Evolutionary conservation across 1,140 invertebrate genomes (phyloP).

Genomic region (Vanessa tameamea): DNA sequence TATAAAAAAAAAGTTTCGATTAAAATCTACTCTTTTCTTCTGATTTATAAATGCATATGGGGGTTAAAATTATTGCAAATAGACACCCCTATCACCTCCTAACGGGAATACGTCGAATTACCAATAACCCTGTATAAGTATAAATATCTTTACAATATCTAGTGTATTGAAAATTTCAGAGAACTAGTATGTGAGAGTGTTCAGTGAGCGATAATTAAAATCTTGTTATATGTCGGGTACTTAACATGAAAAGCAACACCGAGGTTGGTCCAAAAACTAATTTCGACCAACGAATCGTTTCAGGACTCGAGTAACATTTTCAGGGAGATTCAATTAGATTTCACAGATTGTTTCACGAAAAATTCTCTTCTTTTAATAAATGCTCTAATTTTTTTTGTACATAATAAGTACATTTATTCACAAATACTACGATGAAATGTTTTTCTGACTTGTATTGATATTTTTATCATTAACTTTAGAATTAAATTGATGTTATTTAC

Average conservation of each 20-base stretch:
- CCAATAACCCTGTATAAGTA: no score
- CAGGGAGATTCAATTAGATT: slow-evolving; percentile 37
- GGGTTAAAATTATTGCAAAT: no score
- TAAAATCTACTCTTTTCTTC: no score
- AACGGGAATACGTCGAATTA: no score
- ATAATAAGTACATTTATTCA: background rate
- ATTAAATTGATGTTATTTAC: no score
- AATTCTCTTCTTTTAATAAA: background rate
- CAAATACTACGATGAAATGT: background rate
- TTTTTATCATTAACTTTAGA: background rate
- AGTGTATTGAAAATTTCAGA: background rate
- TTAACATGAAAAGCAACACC: slow-evolving; percentile 52
- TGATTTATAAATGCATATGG: no score
- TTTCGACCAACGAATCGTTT: slow-evolving; percentile 36
- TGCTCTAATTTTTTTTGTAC: background rate
- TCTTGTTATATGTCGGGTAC: slow-evolving; percentile 56
- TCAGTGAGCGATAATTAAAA: slow-evolving; percentile 66
- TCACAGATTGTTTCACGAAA: slow-evolving; percentile 30
- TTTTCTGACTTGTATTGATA: background rate
- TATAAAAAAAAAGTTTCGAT: no score
- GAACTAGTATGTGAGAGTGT: slow-evolving; percentile 30
- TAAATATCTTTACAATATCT: no score
- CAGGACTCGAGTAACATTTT: slow-evolving; percentile 36
- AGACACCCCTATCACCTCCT: no score
- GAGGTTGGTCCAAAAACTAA: slow-evolving; percentile 45